Evolutionary conservation across 2,113 vertebrate genomes (phyloP).

Genomic region (Grus americana): DNA sequence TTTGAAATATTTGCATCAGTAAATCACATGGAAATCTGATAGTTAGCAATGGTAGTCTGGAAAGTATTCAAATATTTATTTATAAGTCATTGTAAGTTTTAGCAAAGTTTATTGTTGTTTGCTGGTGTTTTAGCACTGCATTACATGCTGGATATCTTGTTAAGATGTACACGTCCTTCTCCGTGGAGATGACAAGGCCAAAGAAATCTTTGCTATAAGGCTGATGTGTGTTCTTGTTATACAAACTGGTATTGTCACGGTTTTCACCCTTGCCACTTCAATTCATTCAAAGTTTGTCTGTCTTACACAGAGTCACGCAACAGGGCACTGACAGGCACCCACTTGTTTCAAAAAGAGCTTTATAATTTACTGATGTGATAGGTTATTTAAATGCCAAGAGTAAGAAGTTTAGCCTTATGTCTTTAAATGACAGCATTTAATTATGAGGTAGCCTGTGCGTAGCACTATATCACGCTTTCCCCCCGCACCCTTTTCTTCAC

Average conservation of each 20-base stretch:
- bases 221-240: neutral
- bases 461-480: neutral
- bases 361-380: constrained; percentile 15
- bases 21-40: neutral
- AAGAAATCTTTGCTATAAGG: neutral
- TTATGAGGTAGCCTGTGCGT: neutral
- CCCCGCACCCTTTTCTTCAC: neutral
- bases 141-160: neutral
- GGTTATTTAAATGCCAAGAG: constrained; percentile 26
- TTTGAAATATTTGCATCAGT: neutral
- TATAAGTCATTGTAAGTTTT: neutral
- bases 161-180: neutral
- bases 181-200: neutral
- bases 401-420: neutral
- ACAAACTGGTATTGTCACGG: neutral
- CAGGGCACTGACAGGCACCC: neutral
- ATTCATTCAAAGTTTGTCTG: neutral
- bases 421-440: constrained; percentile 22
- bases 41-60: neutral
- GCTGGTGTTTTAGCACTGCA: neutral
- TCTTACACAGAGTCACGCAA: neutral
- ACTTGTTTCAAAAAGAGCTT: neutral
- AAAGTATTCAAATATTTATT: neutral
- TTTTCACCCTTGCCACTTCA: neutral
- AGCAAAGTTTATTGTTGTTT: neutral